Percentiles rank a stretch among this genome's conserved stretches.
Evolutionary conservation across 1,140 invertebrate species (phyloP).

Genomic region (Bombyx mandarina): DNA sequence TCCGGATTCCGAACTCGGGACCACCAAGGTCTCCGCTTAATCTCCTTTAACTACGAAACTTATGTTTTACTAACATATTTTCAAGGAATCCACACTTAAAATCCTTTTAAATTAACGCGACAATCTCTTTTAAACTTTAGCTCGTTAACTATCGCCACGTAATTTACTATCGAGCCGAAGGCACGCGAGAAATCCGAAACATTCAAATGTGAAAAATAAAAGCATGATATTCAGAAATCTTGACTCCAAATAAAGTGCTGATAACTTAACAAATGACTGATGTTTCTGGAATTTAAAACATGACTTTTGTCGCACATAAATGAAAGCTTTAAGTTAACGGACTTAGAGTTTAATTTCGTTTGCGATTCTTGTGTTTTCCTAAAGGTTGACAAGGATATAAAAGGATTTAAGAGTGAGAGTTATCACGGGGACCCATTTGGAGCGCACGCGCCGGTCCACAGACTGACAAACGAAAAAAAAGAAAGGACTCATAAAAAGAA

Average conservation of each 20-base stretch:
- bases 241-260: constrained; percentile 64
- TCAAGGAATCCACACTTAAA: no score
- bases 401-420: constrained; percentile 66
- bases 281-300: constrained; percentile 59
- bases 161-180: constrained; percentile 19
- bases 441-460: constrained; percentile 60
- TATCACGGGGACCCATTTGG: constrained; percentile 64
- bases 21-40: no score
- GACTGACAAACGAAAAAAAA: constrained; percentile 38
- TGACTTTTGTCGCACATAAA: constrained; percentile 10
- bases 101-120: no score
- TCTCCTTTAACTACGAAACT: no score
- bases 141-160: constrained; percentile 12
- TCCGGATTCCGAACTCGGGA: no score
- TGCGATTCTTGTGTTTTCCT: constrained; percentile 15
- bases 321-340: constrained; percentile 4
- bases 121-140: constrained; percentile 3
- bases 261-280: constrained; percentile 68
- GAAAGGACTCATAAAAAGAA: constrained; percentile 41
- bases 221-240: constrained; percentile 43
- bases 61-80: no score
- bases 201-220: constrained; percentile 15
- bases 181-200: constrained; percentile 43
- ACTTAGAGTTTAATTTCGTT: constrained; percentile 21
- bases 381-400: constrained; percentile 55